phyloP scores from a whole-genome alignment of 2,888 invertebrate species.

The Drosophila anceps region DNA sequence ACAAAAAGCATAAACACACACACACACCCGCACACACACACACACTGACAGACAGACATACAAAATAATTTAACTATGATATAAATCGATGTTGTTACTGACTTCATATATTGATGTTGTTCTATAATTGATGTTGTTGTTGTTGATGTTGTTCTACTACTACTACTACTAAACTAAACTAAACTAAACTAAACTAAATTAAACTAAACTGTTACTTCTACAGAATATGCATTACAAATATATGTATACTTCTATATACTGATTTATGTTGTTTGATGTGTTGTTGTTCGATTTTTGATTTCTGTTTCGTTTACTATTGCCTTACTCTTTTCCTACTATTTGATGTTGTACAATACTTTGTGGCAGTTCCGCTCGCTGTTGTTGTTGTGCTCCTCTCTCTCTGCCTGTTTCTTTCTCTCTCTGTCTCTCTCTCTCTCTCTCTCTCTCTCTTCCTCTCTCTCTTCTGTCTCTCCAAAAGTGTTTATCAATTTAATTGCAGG shows the following conservation, averaged over 20 bases:
- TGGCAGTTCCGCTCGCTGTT: slow-evolving; percentile 34
- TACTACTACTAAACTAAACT: slow-evolving; percentile 61
- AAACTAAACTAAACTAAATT: slow-evolving; percentile 41
- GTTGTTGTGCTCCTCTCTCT: slow-evolving; percentile 43
- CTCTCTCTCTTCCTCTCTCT: slow-evolving; percentile 20
- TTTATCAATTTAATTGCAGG: slow-evolving; percentile 64
- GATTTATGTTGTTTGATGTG: slow-evolving; percentile 64
- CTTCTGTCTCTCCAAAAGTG: slow-evolving; percentile 46
- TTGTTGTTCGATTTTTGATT: slow-evolving; percentile 31
- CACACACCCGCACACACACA: background rate
- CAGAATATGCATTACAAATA: slow-evolving; percentile 41
- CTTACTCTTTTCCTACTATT: slow-evolving; percentile 43
- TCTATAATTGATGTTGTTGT: slow-evolving; percentile 76
- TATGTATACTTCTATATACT: slow-evolving; percentile 54
- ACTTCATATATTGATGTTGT: slow-evolving; percentile 81
- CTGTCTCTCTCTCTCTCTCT: slow-evolving; percentile 36
- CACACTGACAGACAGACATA: slow-evolving; percentile 17
- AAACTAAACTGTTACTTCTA: slow-evolving; percentile 45
- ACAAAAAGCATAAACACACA: slow-evolving; percentile 9
- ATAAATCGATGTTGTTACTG: slow-evolving; percentile 80
- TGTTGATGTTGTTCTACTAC: slow-evolving; percentile 74
- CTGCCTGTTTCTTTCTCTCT: background rate
- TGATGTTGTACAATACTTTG: slow-evolving; percentile 51
- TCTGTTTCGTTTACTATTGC: slow-evolving; percentile 28
- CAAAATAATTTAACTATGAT: slow-evolving; percentile 43